Evolutionary conservation across 2,888 invertebrate genomes (phyloP).

Genomic region (Ernsta delagoae): DNA sequence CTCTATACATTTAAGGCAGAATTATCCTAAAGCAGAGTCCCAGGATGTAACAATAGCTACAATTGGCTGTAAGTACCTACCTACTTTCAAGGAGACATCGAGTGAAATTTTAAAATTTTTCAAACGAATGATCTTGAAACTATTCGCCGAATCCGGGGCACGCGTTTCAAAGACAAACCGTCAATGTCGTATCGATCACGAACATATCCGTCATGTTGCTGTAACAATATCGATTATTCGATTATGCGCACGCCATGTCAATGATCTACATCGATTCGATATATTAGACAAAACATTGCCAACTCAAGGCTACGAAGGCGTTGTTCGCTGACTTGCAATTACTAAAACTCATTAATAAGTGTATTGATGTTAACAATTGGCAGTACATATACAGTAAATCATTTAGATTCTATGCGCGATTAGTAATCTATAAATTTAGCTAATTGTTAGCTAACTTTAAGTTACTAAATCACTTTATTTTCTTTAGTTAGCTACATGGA

Average conservation of each 20-base stretch:
- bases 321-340: conserved; percentile 24
- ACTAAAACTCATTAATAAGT: conserved; percentile 29
- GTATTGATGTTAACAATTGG: conserved; percentile 11
- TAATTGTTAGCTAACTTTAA: no score
- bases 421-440: neutral
- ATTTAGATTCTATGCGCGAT: conserved; percentile 9
- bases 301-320: conserved; percentile 24
- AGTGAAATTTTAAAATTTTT: conserved; percentile 8
- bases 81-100: neutral
- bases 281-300: conserved; percentile 7
- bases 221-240: conserved; percentile 57
- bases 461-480: no score
- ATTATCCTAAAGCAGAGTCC: neutral
- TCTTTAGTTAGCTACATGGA: no score
- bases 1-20: neutral
- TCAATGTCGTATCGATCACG: conserved; percentile 76
- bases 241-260: conserved; percentile 62
- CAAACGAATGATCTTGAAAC: conserved; percentile 64
- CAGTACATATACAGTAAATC: conserved; percentile 11
- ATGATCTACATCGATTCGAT: conserved; percentile 54
- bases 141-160: conserved; percentile 74
- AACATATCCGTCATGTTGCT: conserved; percentile 63
- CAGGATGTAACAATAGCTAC: neutral
- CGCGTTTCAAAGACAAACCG: conserved; percentile 65
- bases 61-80: neutral